phyloP scores from a whole-genome alignment of 2,113 vertebrate genomes.

The Burhinus oedicnemus region DNA sequence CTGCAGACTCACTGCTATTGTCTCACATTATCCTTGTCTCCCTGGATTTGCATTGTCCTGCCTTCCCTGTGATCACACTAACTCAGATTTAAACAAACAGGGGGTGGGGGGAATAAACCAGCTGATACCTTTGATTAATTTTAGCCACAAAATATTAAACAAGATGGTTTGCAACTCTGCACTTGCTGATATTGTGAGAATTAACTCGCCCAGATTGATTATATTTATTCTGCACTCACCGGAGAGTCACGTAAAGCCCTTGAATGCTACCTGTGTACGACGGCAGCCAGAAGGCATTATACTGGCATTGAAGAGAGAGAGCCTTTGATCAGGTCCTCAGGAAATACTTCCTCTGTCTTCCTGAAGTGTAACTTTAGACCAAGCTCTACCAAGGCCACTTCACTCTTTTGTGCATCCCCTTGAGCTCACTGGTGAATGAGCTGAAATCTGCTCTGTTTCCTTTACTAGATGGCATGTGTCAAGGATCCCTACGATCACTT shows the following conservation, averaged over 20 bases:
- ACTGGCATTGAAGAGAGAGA: background rate
- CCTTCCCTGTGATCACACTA: background rate
- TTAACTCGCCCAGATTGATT: background rate
- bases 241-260: background rate
- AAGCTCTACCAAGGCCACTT: conserved; percentile 52
- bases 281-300: background rate
- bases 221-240: background rate
- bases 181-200: background rate
- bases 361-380: conserved; percentile 63
- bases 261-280: background rate
- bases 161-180: background rate
- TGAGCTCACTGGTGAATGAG: conserved; percentile 47
- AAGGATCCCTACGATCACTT: conserved; percentile 44
- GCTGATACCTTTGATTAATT: background rate
- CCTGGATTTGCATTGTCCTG: background rate
- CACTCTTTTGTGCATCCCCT: conserved; percentile 62
- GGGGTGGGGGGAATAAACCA: background rate
- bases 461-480: conserved; percentile 31
- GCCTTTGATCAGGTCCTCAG: conserved; percentile 39
- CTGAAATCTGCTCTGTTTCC: conserved; percentile 8
- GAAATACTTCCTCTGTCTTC: conserved; percentile 29
- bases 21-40: conserved; percentile 9
- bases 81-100: conserved; percentile 5
- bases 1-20: background rate
- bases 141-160: background rate